Evolutionary conservation across 2,888 invertebrate genomes (phyloP).

Genomic region (Bruchidius siliquastri): DNA sequence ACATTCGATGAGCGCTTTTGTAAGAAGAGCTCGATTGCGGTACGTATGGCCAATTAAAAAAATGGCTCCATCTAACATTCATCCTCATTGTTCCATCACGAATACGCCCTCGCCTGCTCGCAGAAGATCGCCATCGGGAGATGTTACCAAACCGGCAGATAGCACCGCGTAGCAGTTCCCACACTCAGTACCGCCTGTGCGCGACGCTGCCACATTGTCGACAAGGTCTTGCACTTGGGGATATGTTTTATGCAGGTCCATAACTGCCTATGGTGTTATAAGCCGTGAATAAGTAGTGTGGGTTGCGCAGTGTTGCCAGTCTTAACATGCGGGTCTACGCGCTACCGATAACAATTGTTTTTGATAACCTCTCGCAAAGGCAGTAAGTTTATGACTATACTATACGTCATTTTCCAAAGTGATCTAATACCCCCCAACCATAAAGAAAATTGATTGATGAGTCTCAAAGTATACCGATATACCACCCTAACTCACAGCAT

Average conservation of each 20-base stretch:
- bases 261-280: no score
- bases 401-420: no score
- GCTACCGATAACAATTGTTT: no score
- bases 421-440: no score
- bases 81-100: not conserved
- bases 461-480: no score
- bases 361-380: no score
- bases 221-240: not conserved
- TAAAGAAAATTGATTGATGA: no score
- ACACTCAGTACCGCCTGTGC: not conserved
- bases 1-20: not conserved
- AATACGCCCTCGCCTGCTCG: not conserved
- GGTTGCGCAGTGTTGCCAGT: no score
- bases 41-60: not conserved
- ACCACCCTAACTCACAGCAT: not conserved
- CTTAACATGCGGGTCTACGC: no score
- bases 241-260: no score
- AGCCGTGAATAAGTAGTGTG: no score
- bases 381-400: no score
- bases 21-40: not conserved
- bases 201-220: not conserved
- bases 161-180: not conserved
- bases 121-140: not conserved
- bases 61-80: not conserved
- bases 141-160: not conserved